Evolutionary conservation across 1,140 invertebrate genomes (phyloP).

Genomic region (Lepidurus packardi): DNA sequence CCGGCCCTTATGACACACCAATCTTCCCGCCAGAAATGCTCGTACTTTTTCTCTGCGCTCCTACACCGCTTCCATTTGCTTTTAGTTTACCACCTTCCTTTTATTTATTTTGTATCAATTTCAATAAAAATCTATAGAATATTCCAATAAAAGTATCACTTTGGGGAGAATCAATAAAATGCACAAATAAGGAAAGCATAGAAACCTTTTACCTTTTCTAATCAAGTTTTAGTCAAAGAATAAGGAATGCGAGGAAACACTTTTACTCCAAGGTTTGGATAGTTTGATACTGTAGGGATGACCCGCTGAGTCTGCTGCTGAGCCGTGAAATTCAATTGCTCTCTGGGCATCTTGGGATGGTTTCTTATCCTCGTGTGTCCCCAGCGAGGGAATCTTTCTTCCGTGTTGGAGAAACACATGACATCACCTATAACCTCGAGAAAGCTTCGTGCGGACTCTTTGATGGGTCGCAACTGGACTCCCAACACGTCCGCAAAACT

Average conservation of each 20-base stretch:
- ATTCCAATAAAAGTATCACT: too few species aligned
- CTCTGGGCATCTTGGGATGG: neutral
- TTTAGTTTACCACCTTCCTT: neutral
- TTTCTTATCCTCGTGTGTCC: neutral
- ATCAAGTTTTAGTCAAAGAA: too few species aligned
- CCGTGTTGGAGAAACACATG: neutral
- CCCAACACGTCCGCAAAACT: neutral
- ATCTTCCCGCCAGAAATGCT: neutral
- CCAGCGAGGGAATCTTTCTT: neutral
- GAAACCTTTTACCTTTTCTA: too few species aligned
- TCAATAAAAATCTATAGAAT: too few species aligned
- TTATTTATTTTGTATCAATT: too few species aligned
- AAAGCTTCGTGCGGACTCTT: neutral
- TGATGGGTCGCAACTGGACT: constrained; percentile 18
- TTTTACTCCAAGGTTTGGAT: neutral
- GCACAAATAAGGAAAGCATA: too few species aligned
- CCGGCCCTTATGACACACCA: neutral
- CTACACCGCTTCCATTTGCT: too few species aligned
- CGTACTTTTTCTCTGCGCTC: neutral
- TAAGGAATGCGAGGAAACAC: neutral
- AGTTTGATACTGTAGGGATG: neutral
- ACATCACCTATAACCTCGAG: neutral
- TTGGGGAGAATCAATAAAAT: too few species aligned
- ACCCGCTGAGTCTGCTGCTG: neutral
- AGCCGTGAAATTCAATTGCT: constrained; percentile 13